Percentiles rank a stretch among this genome's conserved stretches.
These are phyloP conservation scores for Mamestra brassicae DNA, from an alignment of 2,888 invertebrate species.

Conservation along the genomic window DNA sequence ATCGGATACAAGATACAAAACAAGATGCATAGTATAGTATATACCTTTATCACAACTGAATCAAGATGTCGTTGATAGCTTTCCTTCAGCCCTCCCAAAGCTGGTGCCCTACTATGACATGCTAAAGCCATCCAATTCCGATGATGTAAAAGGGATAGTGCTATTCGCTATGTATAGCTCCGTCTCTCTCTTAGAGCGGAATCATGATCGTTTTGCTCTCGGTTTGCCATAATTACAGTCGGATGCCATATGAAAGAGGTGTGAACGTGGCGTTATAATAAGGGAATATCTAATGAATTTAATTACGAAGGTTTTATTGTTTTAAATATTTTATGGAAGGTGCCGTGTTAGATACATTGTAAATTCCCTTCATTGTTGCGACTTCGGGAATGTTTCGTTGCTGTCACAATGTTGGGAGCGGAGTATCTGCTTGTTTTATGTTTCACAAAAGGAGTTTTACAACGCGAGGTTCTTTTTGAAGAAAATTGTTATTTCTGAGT, in stretches of 20 bases:
- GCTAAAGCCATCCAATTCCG: no score
- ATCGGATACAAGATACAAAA: no score
- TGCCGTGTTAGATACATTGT: slow-evolving; percentile 9
- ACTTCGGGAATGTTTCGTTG: slow-evolving; percentile 14
- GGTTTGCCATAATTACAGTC: neutral
- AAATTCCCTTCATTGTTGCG: slow-evolving; percentile 24
- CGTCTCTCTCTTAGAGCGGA: no score
- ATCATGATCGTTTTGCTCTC: no score
- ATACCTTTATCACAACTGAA: no score
- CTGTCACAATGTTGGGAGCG: neutral
- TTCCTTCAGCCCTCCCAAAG: no score
- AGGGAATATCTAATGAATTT: slow-evolving; percentile 33
- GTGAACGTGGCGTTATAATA: slow-evolving; percentile 5
- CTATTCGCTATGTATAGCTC: no score
- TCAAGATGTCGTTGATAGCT: no score
- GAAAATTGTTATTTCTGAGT: neutral
- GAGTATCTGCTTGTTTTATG: neutral
- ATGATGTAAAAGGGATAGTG: no score
- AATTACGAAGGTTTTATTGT: slow-evolving; percentile 30
- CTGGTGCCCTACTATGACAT: no score
- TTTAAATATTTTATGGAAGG: slow-evolving; percentile 1
- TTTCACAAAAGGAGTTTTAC: neutral
- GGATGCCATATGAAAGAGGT: neutral
- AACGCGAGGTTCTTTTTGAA: no score
- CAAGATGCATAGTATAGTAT: no score